Evolutionary conservation across 1,140 invertebrate species (phyloP).

Genomic region (Saccostrea glomerata): DNA sequence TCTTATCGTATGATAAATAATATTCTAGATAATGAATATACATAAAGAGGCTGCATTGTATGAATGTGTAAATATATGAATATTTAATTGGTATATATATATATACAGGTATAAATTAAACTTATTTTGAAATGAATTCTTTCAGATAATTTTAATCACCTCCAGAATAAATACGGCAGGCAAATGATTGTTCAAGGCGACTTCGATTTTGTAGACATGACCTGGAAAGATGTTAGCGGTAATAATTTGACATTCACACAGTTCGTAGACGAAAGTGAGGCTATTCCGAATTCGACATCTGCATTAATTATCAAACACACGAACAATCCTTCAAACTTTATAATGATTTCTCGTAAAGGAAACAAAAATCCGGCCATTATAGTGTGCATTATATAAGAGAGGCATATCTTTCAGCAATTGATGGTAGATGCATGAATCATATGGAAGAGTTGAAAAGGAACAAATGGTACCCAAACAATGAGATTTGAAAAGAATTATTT

Average conservation of each 20-base stretch:
- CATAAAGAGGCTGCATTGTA: no score
- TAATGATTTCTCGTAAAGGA: neutral
- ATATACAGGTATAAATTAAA: no score
- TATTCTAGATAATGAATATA: no score
- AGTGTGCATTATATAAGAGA: neutral
- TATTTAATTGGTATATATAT: no score
- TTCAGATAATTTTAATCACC: conserved; percentile 14
- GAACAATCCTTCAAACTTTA: neutral
- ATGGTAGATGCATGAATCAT: neutral
- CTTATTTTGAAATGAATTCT: neutral
- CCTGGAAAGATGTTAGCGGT: neutral
- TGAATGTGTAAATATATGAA: no score
- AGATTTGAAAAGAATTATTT: no score
- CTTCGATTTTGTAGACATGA: neutral
- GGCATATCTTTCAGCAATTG: neutral
- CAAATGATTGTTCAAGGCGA: neutral
- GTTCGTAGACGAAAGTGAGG: neutral
- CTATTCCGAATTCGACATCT: neutral
- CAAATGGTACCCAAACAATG: no score
- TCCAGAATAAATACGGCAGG: no score
- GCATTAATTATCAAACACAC: neutral
- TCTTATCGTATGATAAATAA: no score
- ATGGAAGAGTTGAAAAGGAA: neutral
- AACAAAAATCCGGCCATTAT: neutral
- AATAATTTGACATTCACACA: neutral